Evolutionary conservation across 1,140 invertebrate genomes (phyloP), one percentile per base, ranked within the genome.

Genomic region (Euura lappo): DNA sequence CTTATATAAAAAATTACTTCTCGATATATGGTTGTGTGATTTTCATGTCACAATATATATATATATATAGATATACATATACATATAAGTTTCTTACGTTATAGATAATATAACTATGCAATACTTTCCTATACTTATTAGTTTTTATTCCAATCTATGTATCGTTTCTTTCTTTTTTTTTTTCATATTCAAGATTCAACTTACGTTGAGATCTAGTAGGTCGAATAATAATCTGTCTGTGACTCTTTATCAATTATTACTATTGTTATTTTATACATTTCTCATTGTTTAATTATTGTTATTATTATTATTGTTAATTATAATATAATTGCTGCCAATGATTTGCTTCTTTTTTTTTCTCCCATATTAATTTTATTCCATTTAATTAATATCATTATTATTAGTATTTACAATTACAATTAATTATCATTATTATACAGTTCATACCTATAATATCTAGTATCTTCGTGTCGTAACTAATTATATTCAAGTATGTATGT

Each of bases 181-280:
- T 28, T 28, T 28, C 28, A 11, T 60, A 60, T 79, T 86, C 78
- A 85, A 84, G 76, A 84, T 85, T 85, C 79, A 82, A 83, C 82
- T 87, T 86, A 86, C 80, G 78, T 80, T 87, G 85, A 87, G 86
- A 87, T 87, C 83, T 86, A 85, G 76, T 83, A 83, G 82, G 79
- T 85, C 84, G 86, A 79, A 83, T 79, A 83, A 28, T 28, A 28
- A 79, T 85, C 79, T 81, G 77, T 80, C 74, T 80, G 78, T 76
- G 80, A 77, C 79, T 85, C 78, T 83, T 86, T 86, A 86, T 86
- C 84, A 85, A 80, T 83, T 84, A 84, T 75, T 81, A 76, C 74
- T 78, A 74, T 79, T 79, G 77, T 79, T 81, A 80, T 79, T 77
- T 76, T 74, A 71, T 76, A 70, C 83, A 81, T 82, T 72, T 80